These are phyloP conservation scores for Lagocephalus sceleratus DNA, from an alignment of 2,797 vertebrate species.

Conservation along the genomic window DNA sequence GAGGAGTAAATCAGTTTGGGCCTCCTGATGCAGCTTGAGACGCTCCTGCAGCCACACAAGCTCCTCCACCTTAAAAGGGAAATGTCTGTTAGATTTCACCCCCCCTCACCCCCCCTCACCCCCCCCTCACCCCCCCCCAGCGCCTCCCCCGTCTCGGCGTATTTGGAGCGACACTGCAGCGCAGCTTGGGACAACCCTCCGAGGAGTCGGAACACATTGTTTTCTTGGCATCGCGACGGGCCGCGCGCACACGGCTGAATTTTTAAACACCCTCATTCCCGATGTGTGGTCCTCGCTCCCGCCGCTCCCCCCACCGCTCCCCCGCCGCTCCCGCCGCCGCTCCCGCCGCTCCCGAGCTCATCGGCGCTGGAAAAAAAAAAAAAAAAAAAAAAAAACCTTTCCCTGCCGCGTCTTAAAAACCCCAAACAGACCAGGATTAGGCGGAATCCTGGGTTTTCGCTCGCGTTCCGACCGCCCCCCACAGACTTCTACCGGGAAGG, in stretches of 20 bases:
- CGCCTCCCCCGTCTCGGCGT: conserved; percentile 25
- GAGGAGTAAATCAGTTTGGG: too few species aligned
- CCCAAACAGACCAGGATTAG: conserved; percentile 27
- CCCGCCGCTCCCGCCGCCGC: conserved; percentile 3
- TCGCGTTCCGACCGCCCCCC: too few species aligned
- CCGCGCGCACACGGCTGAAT: conserved; percentile 32
- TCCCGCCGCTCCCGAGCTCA: conserved; percentile 33
- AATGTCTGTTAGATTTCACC: conserved; percentile 52
- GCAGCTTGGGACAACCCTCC: conserved; percentile 41
- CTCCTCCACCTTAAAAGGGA: conserved; percentile 60
- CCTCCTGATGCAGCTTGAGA: neutral
- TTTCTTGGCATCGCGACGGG: conserved; percentile 60
- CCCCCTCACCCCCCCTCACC: conserved; percentile 29
- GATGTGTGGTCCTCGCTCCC: conserved; percentile 61
- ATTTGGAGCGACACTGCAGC: conserved; percentile 34
- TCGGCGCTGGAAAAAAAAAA: conserved; percentile 22
- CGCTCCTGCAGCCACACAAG: conserved; percentile 30
- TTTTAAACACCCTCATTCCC: conserved; percentile 39
- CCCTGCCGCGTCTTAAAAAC: conserved; percentile 18
- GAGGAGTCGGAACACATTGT: conserved; percentile 60
- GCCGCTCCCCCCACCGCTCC: too few species aligned
- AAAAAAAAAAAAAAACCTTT: conserved; percentile 19
- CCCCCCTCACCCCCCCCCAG: too few species aligned
- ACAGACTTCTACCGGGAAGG: too few species aligned
- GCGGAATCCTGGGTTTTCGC: neutral